These are phyloP conservation scores for Agonopterix alstromeriana DNA, from an alignment of 2,888 invertebrate species.

Conservation along the genomic window DNA sequence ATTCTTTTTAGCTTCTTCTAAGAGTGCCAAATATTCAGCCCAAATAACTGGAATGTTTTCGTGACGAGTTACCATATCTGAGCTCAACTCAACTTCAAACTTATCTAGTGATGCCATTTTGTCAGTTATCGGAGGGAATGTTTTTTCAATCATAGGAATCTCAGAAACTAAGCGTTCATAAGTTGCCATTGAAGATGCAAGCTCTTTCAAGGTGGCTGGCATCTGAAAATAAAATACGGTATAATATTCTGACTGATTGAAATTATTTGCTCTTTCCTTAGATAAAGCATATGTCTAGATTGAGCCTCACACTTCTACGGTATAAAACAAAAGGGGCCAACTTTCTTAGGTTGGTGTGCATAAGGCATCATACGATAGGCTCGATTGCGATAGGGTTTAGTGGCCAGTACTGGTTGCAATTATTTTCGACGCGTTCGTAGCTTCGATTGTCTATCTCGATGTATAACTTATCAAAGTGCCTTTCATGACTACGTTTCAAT, in stretches of 20 bases:
- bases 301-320: too few species aligned
- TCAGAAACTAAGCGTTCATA: conserved; percentile 83
- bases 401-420: too few species aligned
- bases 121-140: conserved; percentile 85
- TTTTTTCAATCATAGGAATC: conserved; percentile 78
- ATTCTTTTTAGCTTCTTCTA: conserved; percentile 84
- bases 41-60: conserved; percentile 80
- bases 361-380: too few species aligned
- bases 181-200: conserved; percentile 80
- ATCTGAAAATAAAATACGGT: conserved; percentile 52
- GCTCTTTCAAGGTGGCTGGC: conserved; percentile 84
- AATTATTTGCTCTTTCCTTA: background rate
- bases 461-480: too few species aligned
- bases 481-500: background rate
- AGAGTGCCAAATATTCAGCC: conserved; percentile 81
- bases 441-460: too few species aligned
- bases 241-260: background rate
- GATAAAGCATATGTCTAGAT: too few species aligned
- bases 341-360: too few species aligned
- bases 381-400: too few species aligned
- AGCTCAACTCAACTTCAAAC: conserved; percentile 83
- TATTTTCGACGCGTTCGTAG: too few species aligned
- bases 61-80: conserved; percentile 74
- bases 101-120: conserved; percentile 85
- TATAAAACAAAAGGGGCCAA: too few species aligned